Evolutionary conservation across 2,888 invertebrate species (phyloP), one percentile per base, ranked within the genome.

Genomic region (Microctonus brassicae): DNA sequence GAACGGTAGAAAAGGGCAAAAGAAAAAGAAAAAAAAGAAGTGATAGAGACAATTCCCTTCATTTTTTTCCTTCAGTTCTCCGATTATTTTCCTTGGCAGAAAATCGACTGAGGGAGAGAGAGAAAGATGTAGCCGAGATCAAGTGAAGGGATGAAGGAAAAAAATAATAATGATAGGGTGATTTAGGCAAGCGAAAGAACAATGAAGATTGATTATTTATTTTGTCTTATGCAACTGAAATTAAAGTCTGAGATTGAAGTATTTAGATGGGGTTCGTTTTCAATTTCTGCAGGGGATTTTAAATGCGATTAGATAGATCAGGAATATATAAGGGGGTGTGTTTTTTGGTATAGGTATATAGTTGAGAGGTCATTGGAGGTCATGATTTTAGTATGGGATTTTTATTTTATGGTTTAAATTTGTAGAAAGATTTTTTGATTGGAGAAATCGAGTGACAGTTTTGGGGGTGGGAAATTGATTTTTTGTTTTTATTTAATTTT

Each of bases 21-120:
- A 20, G 42, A 60, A 52, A 65, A 57, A 39, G 34, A n/a, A 22
- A 29, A 26, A 47, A 52, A 55, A 70, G 17, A 55, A 70, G 17
- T 17, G 33, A 53, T 24, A 52, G 55, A 29, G 24, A 39, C 13
- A 55, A 47, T 33, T 20, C 36, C 17, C 20, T 53, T 47, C 52
- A n/a, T n/a, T n/a, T n/a, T 61, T 26, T 24, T 55, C 42, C 60
- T 33, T 61, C 62, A 26, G 33, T n/a, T 24, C 20, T 13, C 34
- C 39, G n/a, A 52, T 60, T 61, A 24, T 42, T 61, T 58, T 52
- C 11, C 65, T 57, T 66, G 64, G 52, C 20, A 13, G 24, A 11
- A 60, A 53, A 47, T 58, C 52, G 10, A 47, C 53, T 26, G 36
- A 60, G 29, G 17, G 55, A 20, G 47, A 6, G 52, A 65, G 70